These are phyloP conservation scores for Anthopleura xanthogrammica DNA, from an alignment of 92 coral and sea anemone species.

Conservation along the genomic window DNA sequence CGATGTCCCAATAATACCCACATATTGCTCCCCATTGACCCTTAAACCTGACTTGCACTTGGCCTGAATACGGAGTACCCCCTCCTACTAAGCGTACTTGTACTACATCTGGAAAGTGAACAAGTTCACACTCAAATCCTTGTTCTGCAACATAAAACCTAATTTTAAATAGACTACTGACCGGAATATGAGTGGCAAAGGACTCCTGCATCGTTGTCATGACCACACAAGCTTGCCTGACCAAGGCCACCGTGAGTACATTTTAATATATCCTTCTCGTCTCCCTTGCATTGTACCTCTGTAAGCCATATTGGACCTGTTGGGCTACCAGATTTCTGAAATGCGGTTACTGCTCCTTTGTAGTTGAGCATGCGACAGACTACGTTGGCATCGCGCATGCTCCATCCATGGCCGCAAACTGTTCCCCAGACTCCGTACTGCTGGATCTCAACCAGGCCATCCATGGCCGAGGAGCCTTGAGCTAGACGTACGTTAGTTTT, in stretches of 20 bases:
- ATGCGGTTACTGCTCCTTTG: neutral
- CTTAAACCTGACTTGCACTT: neutral
- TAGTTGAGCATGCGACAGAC: conserved; percentile 13
- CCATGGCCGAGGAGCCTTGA: neutral
- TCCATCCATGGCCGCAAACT: conserved; percentile 18
- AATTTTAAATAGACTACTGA: neutral
- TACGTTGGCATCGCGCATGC: conserved; percentile 22
- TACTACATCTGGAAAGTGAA: neutral
- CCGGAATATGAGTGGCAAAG: neutral
- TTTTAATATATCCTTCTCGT: neutral
- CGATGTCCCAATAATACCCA: conserved; percentile 1
- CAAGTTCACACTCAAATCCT: neutral
- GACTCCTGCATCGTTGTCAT: neutral
- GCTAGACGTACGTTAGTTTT: neutral
- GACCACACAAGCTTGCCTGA: neutral
- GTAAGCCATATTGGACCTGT: neutral
- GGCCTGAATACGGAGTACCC: neutral
- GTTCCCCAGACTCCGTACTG: conserved; percentile 12
- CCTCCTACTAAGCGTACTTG: neutral
- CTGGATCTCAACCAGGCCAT: conserved; percentile 5
- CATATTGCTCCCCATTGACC: neutral
- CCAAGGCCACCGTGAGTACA: neutral
- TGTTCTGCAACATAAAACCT: neutral
- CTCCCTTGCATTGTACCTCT: neutral
- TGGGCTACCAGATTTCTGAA: neutral